These are phyloP conservation scores for Liasis olivaceus DNA, from an alignment of 2,797 vertebrate genomes.

Conservation along the genomic window DNA sequence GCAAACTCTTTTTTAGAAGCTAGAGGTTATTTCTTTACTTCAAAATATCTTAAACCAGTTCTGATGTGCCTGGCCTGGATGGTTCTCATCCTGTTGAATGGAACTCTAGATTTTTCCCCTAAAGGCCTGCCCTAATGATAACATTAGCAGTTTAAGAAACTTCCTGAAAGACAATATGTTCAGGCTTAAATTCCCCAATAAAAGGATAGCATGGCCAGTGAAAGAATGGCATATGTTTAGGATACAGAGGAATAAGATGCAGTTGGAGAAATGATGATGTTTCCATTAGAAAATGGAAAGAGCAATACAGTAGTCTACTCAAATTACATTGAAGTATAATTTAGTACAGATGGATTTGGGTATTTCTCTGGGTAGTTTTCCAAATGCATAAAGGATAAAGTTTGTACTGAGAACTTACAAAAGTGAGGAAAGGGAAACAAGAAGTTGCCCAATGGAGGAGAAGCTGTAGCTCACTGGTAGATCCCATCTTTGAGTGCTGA, in stretches of 20 bases:
- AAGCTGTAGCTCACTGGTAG: neutral
- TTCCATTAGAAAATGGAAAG: neutral
- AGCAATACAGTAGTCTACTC: neutral
- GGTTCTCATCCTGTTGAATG: neutral
- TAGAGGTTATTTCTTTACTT: neutral
- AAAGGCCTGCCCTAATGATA: no score
- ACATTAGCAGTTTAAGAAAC: neutral
- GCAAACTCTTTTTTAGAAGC: neutral
- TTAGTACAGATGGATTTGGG: neutral
- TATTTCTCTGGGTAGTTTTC: neutral
- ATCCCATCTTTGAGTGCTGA: neutral
- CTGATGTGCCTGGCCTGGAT: neutral
- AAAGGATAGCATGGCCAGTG: neutral
- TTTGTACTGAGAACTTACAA: neutral
- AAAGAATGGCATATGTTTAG: neutral
- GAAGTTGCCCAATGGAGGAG: neutral
- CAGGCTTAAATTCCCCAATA: neutral
- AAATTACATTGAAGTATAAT: neutral
- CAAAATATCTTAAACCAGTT: neutral
- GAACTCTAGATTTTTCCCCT: neutral
- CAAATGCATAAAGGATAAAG: neutral
- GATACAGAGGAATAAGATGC: neutral
- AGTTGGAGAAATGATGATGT: neutral
- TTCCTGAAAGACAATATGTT: no score
- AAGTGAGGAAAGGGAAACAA: neutral